Base-by-base conservation (phyloP, 2,113 vertebrate species). In the Pachycephala philippinensis region DNA sequence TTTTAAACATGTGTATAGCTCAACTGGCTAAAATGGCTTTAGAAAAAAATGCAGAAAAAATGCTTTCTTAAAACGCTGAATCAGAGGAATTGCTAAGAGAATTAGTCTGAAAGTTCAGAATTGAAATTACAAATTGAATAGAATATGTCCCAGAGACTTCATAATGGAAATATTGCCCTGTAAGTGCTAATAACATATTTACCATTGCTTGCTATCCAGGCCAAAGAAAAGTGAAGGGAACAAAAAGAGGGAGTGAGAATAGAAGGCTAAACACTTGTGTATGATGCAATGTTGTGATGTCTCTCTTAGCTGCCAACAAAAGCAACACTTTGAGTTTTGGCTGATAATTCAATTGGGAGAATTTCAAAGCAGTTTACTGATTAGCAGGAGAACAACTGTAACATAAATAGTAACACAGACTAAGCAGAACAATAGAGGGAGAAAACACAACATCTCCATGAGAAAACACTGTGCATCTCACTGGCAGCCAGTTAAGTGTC, bases 331-430 rank as follows among this genome's bases (percentile, higher is more conserved):
- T 52, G 44, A 78, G 82, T 86, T 91, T 90, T 94, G 71, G 64
- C 68, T 88, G 76, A 52, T 95, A 86, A 80, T 61, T 90, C 69
- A 68, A 2, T 71, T 30, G 83, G 65, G 74, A 84, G 68, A 77
- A 59, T 96, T 94, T 90, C 66, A 96, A 94, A 93, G 81, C 45
- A 28, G 19, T 70, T 76, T 90, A 59, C 23, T 44, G 79, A 93
- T 93, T 78, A 97, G 56, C 79, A 68, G 75, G 86, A 65, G 44
- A 92, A 49, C 52, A 85, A 90, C 56, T 17, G 63, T 37, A 78
- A 70, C 26, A 22, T 49, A 71, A 86, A 64, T 15, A 88, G 60
- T 54, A 78, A 56, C n/a, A 75, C 64, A 76, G 80, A 75, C 26
- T 35, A 44, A 52, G 65, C 26, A 79, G 78, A 75, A 57, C 49